Evolutionary conservation across 2,888 invertebrate species (phyloP), one percentile per base, ranked within the genome.

Genomic region (Cephus nigrinus): DNA sequence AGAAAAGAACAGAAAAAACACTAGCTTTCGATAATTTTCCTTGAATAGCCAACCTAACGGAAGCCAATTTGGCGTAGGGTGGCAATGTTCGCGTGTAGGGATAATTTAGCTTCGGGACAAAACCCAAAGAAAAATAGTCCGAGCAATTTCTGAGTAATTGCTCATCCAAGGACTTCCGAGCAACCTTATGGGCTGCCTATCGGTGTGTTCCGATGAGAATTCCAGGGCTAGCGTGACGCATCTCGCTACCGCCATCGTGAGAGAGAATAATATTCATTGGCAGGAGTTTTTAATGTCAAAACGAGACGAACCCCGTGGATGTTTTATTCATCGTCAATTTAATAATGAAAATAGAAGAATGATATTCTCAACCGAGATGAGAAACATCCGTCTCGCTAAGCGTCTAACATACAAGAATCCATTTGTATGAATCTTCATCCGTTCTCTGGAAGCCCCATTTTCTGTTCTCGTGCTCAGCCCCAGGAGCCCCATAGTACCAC

Each of bases 81-180:
- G 82, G 79, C 79, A 34, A 32, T 32, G 73, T 78, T 82, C 74
- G 82, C 83, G 82, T 86, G 85, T 80, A 75, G 85, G 74, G 77
- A 82, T 83, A 83, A 78, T 81, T 85, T 84, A 76, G 85, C 82
- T 84, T 80, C 80, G 81, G 83, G 83, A 84, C 79, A 82, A 81
- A 82, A 79, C 76, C 78, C 71, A 82, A 81, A 80, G 81, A 84
- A 80, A 73, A 79, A 82, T 84, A 82, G 84, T 79, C 77, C 81
- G 80, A 80, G 85, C 81, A 85, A 86, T 85, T 85, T 85, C 81
- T 75, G 75, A 83, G 80, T 85, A 85, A 85, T 86, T 75, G 35
- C 35, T 73, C 75, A 73, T 80, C 72, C 77, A 68, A 76, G 74
- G 80, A 80, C 77, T 69, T 77, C 15, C 11, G 74, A 33, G 74